These are phyloP conservation scores for Apotomis capreana DNA, from an alignment of 2,888 invertebrate genomes.

Conservation along the genomic window DNA sequence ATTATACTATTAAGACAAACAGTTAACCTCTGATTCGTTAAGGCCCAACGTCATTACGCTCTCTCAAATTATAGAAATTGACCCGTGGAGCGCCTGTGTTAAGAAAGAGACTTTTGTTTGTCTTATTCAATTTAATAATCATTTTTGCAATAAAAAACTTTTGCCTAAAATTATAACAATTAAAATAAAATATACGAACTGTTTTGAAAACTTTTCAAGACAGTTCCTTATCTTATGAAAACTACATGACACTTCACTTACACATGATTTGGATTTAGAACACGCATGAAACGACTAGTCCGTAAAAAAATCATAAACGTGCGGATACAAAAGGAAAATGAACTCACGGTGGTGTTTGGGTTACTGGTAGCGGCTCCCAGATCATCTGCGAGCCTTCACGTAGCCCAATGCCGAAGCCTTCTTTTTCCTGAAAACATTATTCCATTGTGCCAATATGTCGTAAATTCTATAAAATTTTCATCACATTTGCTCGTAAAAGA, in stretches of 20 bases:
- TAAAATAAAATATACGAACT: slow-evolving; percentile 12
- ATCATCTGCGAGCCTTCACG: slow-evolving; percentile 86
- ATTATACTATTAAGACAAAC: too few species aligned
- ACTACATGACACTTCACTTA: slow-evolving; percentile 5
- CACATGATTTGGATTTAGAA: slow-evolving; percentile 13
- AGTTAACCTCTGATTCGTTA: too few species aligned
- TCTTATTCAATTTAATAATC: not conserved
- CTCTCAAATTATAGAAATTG: too few species aligned
- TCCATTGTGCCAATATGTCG: not conserved
- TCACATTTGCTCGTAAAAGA: too few species aligned
- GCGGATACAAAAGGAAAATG: slow-evolving; percentile 15
- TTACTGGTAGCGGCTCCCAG: slow-evolving; percentile 80
- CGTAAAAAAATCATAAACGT: slow-evolving; percentile 7
- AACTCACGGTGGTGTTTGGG: slow-evolving; percentile 68
- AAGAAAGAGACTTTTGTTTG: too few species aligned
- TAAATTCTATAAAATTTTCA: too few species aligned
- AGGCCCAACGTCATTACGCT: too few species aligned
- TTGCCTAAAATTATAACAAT: slow-evolving; percentile 25
- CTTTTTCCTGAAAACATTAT: slow-evolving; percentile 84
- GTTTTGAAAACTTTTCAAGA: slow-evolving; percentile 12
- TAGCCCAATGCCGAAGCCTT: slow-evolving; percentile 86
- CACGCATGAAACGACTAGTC: slow-evolving; percentile 23
- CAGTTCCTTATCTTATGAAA: not conserved
- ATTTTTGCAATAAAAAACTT: slow-evolving; percentile 1
- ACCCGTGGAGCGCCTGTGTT: too few species aligned